These are phyloP conservation scores for Drosophila funebris DNA, from an alignment of 1,140 invertebrate genomes.

Conservation along the genomic window DNA sequence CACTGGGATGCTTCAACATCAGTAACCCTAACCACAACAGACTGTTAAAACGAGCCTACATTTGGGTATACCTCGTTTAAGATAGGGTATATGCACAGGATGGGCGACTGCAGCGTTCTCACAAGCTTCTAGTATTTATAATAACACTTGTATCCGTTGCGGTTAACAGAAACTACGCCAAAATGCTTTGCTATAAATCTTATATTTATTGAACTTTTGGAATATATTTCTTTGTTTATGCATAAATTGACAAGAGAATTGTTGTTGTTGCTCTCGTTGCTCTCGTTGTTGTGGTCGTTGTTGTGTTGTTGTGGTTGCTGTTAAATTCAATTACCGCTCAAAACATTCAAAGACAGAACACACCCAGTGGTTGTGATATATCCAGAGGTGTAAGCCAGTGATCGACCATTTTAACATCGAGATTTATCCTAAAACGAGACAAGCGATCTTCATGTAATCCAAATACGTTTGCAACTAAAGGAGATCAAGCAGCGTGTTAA, in stretches of 20 bases:
- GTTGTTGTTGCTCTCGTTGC: too few species aligned
- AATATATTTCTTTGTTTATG: slow-evolving; percentile 12
- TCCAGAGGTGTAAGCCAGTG: background rate
- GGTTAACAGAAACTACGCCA: background rate
- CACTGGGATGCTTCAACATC: too few species aligned
- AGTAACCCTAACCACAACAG: background rate
- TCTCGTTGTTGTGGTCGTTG: background rate
- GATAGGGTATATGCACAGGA: background rate
- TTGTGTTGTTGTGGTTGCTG: background rate
- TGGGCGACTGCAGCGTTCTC: background rate
- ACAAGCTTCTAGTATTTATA: background rate
- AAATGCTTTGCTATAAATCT: slow-evolving; percentile 9
- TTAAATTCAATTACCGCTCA: slow-evolving; percentile 8
- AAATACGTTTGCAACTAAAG: background rate
- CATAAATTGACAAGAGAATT: slow-evolving; percentile 5
- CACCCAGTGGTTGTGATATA: background rate
- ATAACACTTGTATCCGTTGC: background rate
- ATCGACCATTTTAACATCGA: background rate
- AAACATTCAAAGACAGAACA: slow-evolving; percentile 11
- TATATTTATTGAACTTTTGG: slow-evolving; percentile 17
- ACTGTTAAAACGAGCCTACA: background rate
- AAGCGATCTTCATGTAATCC: background rate
- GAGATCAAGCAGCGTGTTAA: background rate
- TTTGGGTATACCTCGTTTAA: background rate
- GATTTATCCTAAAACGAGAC: slow-evolving; percentile 15